Conservation (phyloP, 2,797 vertebrate species). For the Mastacembelus armatus region DNA sequence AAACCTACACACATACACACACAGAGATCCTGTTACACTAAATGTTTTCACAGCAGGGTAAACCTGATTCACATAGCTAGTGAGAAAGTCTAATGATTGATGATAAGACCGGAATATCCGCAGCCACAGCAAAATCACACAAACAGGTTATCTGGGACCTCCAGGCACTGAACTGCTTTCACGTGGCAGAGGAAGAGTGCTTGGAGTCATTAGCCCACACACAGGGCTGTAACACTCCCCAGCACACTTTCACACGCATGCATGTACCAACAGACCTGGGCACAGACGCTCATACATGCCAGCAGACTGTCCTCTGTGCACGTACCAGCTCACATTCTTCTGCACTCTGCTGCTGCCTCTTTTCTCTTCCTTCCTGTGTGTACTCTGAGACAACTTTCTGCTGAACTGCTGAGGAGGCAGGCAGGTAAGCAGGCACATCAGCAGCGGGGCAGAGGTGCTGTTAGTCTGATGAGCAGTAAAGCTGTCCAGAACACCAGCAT, state of each 20-base stretch:
- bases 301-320: slow-evolving; percentile 14
- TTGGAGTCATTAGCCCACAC: slow-evolving; percentile 61
- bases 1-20: slow-evolving; percentile 39
- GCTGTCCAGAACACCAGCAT: slow-evolving; percentile 65
- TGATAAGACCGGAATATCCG: slow-evolving; percentile 78
- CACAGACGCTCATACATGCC: slow-evolving; percentile 34
- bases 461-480: slow-evolving; percentile 79
- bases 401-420: slow-evolving; percentile 79
- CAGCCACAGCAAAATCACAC: slow-evolving; percentile 79
- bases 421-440: slow-evolving; percentile 76
- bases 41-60: slow-evolving; percentile 78
- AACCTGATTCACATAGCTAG: slow-evolving; percentile 78
- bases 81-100: slow-evolving; percentile 81
- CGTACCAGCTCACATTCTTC: slow-evolving; percentile 15
- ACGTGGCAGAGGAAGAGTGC: slow-evolving; percentile 44
- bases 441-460: slow-evolving; percentile 77
- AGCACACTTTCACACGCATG: slow-evolving; percentile 24
- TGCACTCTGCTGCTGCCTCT: slow-evolving; percentile 19
- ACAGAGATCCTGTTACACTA: slow-evolving; percentile 68
- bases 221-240: slow-evolving; percentile 28
- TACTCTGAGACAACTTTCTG: slow-evolving; percentile 71
- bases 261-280: slow-evolving; percentile 26
- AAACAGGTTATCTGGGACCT: slow-evolving; percentile 81
- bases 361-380: slow-evolving; percentile 38
- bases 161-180: slow-evolving; percentile 67